Evolutionary conservation across 2,113 vertebrate genomes (phyloP).

Genomic region (Malurus alboscapulatus): DNA sequence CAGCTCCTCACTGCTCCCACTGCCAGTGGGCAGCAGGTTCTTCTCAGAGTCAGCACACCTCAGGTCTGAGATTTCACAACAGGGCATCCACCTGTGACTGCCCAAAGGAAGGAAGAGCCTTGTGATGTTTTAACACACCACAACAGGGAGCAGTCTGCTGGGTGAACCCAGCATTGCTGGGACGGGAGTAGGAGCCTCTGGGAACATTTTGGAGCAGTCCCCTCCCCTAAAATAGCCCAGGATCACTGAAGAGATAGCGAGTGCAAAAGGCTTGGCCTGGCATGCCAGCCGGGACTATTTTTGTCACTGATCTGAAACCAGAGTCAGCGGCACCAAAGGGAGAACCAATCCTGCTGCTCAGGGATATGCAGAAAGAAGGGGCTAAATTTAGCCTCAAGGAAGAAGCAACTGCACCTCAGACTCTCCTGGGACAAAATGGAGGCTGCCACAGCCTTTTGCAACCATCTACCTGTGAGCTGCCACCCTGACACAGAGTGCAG

Average conservation of each 20-base stretch:
- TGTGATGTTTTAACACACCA: neutral
- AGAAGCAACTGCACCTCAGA: neutral
- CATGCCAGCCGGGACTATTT: constrained; percentile 58
- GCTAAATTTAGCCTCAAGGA: constrained; percentile 57
- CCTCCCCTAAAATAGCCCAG: neutral
- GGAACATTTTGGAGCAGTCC: neutral
- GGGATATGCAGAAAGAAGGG: neutral
- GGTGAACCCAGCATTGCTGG: neutral
- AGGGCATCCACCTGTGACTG: accelerated
- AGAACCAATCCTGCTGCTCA: neutral
- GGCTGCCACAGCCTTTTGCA: neutral
- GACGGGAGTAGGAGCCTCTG: neutral
- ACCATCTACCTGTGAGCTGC: accelerated
- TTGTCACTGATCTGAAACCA: neutral
- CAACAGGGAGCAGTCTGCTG: neutral
- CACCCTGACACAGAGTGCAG: neutral
- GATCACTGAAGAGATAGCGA: neutral
- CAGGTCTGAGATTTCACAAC: neutral
- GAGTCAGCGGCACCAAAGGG: neutral
- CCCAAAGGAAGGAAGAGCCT: neutral
- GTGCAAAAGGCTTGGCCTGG: neutral
- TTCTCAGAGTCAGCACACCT: accelerated
- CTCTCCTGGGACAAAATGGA: neutral
- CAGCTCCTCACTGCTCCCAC: accelerated
- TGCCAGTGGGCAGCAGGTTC: accelerated